Percentiles rank a stretch among this genome's conserved stretches.
These are phyloP conservation scores for Scaptomyza polygonia DNA, from an alignment of 2,888 invertebrate genomes.

Conservation along the genomic window DNA sequence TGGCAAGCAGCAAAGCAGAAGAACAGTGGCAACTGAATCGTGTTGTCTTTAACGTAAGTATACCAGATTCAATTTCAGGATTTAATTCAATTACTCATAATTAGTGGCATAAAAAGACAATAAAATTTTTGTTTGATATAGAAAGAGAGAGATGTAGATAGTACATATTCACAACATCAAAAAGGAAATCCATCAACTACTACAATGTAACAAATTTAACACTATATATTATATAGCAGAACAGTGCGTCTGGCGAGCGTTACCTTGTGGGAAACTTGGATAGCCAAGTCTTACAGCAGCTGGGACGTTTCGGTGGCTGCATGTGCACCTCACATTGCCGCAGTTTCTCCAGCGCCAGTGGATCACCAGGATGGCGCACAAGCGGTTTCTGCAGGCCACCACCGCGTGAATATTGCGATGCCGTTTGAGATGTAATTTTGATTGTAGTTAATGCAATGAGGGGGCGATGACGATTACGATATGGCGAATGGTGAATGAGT, in stretches of 20 bases:
- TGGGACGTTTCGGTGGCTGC: conserved; percentile 91
- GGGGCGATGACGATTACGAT: conserved; percentile 16
- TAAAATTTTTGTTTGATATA: conserved; percentile 58
- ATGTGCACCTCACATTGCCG: conserved; percentile 96
- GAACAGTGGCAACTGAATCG: conserved; percentile 59
- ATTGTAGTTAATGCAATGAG: conserved; percentile 71
- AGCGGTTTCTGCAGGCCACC: conserved; percentile 90
- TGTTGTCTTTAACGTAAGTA: conserved; percentile 59
- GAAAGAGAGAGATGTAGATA: conserved; percentile 55
- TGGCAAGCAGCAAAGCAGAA: conserved; percentile 75
- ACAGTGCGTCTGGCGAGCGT: conserved; percentile 40
- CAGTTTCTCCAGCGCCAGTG: conserved; percentile 91
- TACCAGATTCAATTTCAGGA: conserved; percentile 46
- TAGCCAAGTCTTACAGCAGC: conserved; percentile 96
- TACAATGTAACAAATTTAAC: conserved; percentile 62
- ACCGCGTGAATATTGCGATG: conserved; percentile 74
- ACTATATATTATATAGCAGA: conserved; percentile 27
- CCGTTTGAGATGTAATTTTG: conserved; percentile 78
- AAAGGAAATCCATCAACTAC: conserved; percentile 84
- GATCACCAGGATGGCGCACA: conserved; percentile 92
- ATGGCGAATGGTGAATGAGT: conserved; percentile 24
- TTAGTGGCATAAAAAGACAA: conserved; percentile 69
- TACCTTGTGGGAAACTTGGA: conserved; percentile 96
- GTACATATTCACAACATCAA: conserved; percentile 84
- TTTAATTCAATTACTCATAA: conserved; percentile 54